Base-by-base conservation (phyloP, 2,797 vertebrate species). In the Phyllotis vaccarum region DNA sequence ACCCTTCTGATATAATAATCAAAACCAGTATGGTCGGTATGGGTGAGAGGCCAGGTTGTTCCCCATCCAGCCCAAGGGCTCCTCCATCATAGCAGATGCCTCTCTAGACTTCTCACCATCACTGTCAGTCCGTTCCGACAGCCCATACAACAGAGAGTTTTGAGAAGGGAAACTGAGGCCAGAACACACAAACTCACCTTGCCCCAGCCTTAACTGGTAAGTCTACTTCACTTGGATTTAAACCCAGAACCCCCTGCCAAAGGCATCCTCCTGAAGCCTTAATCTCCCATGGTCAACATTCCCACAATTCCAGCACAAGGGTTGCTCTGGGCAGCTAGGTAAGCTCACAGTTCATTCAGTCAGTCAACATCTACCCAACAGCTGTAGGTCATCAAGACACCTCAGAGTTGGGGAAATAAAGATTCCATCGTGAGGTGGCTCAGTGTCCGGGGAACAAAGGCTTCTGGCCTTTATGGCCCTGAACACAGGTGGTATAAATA, bases 21-120 rank as follows among this genome's bases (percentile, higher is more conserved):
- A 24, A 89, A 37, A 11, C 16, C 17, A 49, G 64, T 19, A 19
- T 0, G 27, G 7, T 24, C 17, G 52, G 64, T 19, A 24, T 0
- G 31, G 7, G 27, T 14, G 43, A 16, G 49, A 62, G 19, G 12
- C 3, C 16, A 40, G 17, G 17, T 27, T 52, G 21, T 31, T 40
- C 56, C 5, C 14, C 34, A 21, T 14, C n/a, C 72, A 9, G 9
- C 4, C 58, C 7, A 10, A 29, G 58, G n/a, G 60, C 2, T 46
- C 40, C 22, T 17, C 1, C 0, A 1, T 34, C 5, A 17, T 1
- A 1, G 1, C 2, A 31, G n/a, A 0, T 2, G 0, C 46, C 6
- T 29, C 17, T 43, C n/a, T 31, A 21, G 52, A 31, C 11, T 72
- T 40, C 19, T 31, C 10, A 16, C 3, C 7, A 0, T 46, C 49